Conservation (phyloP, 2,113 vertebrate genomes). For the Neogobius melanostomus region DNA sequence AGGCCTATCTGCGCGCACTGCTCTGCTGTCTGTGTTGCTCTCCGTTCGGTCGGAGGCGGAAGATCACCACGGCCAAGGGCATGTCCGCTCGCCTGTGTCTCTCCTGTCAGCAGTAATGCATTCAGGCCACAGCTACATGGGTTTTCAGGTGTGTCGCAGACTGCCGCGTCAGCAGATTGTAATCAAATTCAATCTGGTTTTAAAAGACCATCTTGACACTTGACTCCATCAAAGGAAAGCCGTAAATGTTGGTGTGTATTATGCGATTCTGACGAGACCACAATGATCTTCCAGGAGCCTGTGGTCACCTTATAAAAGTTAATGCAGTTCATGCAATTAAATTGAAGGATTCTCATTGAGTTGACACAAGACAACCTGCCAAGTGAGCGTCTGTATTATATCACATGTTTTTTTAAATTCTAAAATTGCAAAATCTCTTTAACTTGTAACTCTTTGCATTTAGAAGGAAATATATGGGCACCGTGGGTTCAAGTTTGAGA, state of each 20-base stretch:
- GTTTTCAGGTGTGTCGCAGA: constrained; percentile 72
- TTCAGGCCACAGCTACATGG: constrained; percentile 72
- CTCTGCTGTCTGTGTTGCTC: constrained; percentile 35
- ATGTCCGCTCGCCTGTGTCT: constrained; percentile 60
- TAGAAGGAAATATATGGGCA: no score
- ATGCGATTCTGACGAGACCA: constrained; percentile 53
- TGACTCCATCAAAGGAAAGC: constrained; percentile 75
- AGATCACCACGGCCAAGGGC: constrained; percentile 74
- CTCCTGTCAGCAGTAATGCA: constrained; percentile 77
- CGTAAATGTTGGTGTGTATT: constrained; percentile 60
- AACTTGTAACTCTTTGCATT: no score
- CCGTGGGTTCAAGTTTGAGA: no score
- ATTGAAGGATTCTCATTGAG: constrained; percentile 22
- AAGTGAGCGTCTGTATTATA: not conserved
- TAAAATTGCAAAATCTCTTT: no score
- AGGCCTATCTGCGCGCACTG: constrained; percentile 36
- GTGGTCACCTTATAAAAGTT: constrained; percentile 33
- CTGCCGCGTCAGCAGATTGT: constrained; percentile 77
- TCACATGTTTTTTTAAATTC: no score
- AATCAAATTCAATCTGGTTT: constrained; percentile 82
- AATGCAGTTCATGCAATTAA: constrained; percentile 21
- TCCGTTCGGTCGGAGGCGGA: constrained; percentile 40
- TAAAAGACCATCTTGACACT: constrained; percentile 81
- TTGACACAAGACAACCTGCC: not conserved
- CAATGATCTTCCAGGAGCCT: constrained; percentile 24